These are phyloP conservation scores for Myiotriccus ornatus DNA, from an alignment of 2,797 vertebrate species.

Conservation along the genomic window DNA sequence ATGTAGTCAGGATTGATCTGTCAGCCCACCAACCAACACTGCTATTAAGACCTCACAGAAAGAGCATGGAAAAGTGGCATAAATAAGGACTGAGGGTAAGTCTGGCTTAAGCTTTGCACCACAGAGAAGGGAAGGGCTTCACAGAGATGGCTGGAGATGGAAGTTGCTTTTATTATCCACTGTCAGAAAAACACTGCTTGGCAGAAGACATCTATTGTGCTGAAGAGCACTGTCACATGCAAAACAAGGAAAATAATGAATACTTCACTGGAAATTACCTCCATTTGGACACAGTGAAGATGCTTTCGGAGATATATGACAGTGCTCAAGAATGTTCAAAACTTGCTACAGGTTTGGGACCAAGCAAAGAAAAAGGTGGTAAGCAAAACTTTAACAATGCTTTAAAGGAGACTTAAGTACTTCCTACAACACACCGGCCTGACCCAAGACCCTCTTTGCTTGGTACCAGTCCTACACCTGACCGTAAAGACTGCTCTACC, in stretches of 20 bases:
- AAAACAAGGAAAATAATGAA: not conserved
- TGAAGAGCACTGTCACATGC: not conserved
- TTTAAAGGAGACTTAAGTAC: not conserved
- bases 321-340: not conserved
- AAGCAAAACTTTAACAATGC: not conserved
- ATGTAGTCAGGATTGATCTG: slow-evolving; percentile 10
- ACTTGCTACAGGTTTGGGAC: not conserved
- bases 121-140: not conserved
- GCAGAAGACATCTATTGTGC: not conserved
- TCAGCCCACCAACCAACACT: not conserved
- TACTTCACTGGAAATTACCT: not conserved
- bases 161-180: not conserved
- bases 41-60: not conserved
- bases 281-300: not conserved
- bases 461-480: not conserved
- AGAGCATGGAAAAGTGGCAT: not conserved
- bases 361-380: not conserved
- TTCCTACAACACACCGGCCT: not conserved
- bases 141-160: not conserved
- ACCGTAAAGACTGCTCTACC: not conserved
- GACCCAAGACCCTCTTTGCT: not conserved
- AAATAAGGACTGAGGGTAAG: not conserved
- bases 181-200: not conserved
- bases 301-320: not conserved
- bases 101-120: not conserved